Evolutionary conservation across 30 jellyfish, hydroid and myxozoan species (phyloP), one percentile per base, ranked within the genome.

Genomic region (Chrysaora quinquecirrha): DNA sequence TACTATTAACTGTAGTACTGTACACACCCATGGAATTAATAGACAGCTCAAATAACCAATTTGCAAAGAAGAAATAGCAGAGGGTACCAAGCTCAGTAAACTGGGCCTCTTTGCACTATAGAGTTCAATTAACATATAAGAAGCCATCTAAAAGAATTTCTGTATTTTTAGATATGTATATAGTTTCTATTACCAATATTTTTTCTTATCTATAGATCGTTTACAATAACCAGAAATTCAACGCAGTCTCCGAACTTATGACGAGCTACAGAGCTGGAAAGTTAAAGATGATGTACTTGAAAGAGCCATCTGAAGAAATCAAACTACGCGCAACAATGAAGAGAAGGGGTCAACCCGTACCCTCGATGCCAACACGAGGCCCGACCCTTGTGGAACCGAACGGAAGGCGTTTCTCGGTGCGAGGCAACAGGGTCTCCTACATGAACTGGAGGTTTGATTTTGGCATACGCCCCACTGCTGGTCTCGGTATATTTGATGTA

Each of bases 311-410:
- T 24, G 85, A 64, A 19, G 56, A 69, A 1, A 71, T 60, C 1
- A 71, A 20, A 2, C 81, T 43, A 3, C 22, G 87, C 28, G 79
- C 89, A 3, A 56, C 96, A 3, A 25, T 86, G 25, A 32, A 49
- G 32, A 74, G 81, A 22, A 65, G 96, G 65, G 96, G 86, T n/a
- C 48, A 46, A 14, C 56, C 38, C 16, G 78, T 47, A 25, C 87
- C 87, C 0, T 19, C 43, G 62, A 14, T 21, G 23, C 96, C 90
- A 6, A 24, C 46, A 80, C 80, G 77, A 1, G 96, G 90, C 50
- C 96, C 96, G 12, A 54, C 86, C 3, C 86, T 75, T 9, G 85
- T 76, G 18, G 89, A 75, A 16, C 96, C 96, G 7, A 46, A 67
- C 27, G 96, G 96, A 7, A 75, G 52, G 38, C 85, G 96, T 12